Percentiles rank a stretch among this genome's conserved stretches.
Evolutionary conservation across 2,113 vertebrate species (phyloP).

Genomic region (Proterorhinus semilunaris): DNA sequence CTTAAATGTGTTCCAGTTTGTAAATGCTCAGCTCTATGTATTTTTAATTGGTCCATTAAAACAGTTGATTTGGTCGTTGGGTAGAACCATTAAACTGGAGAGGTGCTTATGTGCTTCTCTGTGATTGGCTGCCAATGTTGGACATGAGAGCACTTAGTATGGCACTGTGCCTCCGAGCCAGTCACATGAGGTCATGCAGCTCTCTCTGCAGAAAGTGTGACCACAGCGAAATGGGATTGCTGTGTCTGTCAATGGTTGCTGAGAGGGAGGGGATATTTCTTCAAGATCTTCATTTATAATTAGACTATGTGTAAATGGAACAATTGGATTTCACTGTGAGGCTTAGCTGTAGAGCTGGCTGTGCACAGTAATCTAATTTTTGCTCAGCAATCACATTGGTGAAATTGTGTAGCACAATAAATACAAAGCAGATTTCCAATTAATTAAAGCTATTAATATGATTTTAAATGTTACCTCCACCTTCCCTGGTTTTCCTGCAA

Average conservation of each 20-base stretch:
- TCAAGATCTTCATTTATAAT: conserved; percentile 64
- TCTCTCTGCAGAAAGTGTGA: conserved; percentile 47
- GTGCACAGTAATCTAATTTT: conserved; percentile 55
- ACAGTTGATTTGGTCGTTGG: conserved; percentile 55
- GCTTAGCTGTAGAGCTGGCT: conserved; percentile 41
- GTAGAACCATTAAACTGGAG: conserved; percentile 37
- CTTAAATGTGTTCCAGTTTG: conserved; percentile 59
- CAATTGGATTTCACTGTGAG: conserved; percentile 62
- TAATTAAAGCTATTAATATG: neutral
- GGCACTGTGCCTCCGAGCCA: conserved; percentile 24
- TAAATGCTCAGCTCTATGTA: conserved; percentile 56
- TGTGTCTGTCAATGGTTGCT: conserved; percentile 61
- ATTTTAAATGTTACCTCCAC: neutral
- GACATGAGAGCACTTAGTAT: conserved; percentile 25
- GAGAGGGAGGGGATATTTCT: conserved; percentile 51
- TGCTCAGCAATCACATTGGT: conserved; percentile 41
- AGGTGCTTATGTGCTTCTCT: conserved; percentile 32
- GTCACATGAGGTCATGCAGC: conserved; percentile 40
- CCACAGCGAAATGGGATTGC: conserved; percentile 52
- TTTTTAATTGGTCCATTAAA: conserved; percentile 66
- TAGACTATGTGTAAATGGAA: conserved; percentile 60
- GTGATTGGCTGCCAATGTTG: conserved; percentile 30
- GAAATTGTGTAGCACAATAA: conserved; percentile 8
- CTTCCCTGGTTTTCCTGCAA: too few species aligned
- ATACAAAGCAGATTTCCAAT: conserved; percentile 6